Base-by-base conservation (phyloP, 2,113 vertebrate species). In the Oncorhynchus masou region DNA sequence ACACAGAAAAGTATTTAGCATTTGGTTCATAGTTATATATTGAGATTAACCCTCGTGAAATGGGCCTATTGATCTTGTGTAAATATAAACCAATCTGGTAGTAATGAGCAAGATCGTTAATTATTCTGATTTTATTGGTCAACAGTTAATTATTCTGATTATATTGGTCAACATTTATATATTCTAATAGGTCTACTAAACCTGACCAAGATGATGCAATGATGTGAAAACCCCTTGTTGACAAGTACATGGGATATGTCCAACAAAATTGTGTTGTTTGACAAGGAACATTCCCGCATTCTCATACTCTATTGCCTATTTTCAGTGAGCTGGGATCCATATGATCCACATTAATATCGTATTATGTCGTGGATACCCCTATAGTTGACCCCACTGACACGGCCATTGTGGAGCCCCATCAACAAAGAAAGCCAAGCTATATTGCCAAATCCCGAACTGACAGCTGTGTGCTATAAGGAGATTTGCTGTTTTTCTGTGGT, bases 381-480 rank as follows among this genome's bases (percentile, higher is more conserved):
- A 29, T 16, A 67, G 25, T 29, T 29, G 25, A 67, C 25, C 65
- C 24, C 65, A 29, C 25, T 31, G 2, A 67, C 25, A 29, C 24
- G 12, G 64, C 9, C 65, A 67, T 67, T 67, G 25, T 67, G 65
- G 5, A 19, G 13, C 25, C n/a, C 25, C 25, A 15, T 13, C 24
- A 5, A 67, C 65, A 67, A 27, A 31, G 65, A 22, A 60, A 60
- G n/a, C 57, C 57, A 60, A 25, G 60, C 24, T 3, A 24, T 22
- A 66, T 27, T 3, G 20, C 34, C 31, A 64, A 76, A 76, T 48
- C 34, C 31, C 70, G 65, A 76, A 76, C 24, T 29, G 54, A 64
- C 91, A 92, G 93, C 91, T 95, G 92, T 88, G 29, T 29, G 13
- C 12, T 67, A 54, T 29, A 3, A 9, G 27, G n/a, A 31, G 11